A percentile compares a stretch with the other conserved stretches of the same genome.
phyloP scores from a whole-genome alignment of 2,113 vertebrate species.

The Proteles cristata region DNA sequence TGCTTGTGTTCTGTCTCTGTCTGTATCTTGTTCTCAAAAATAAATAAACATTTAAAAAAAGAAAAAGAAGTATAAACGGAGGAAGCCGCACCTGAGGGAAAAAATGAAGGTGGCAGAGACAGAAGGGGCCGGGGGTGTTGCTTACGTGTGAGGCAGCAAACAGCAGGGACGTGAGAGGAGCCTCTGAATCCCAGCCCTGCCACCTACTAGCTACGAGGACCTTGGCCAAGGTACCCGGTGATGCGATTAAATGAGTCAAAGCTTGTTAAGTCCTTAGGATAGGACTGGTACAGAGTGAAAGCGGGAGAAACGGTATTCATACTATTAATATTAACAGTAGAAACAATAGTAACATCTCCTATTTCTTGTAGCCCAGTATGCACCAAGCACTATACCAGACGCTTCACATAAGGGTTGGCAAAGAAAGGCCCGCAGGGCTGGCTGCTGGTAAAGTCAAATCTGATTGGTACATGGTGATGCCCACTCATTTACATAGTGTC shows the following conservation, averaged over 20 bases:
- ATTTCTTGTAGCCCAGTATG: background rate
- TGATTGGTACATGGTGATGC: background rate
- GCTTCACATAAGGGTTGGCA: background rate
- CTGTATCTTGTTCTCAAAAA: too few species aligned
- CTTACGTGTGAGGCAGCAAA: background rate
- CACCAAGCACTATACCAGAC: background rate
- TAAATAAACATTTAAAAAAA: too few species aligned
- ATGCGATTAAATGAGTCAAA: background rate
- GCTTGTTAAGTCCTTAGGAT: background rate
- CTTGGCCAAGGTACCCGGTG: background rate
- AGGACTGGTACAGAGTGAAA: background rate
- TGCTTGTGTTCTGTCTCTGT: too few species aligned
- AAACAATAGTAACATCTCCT: background rate
- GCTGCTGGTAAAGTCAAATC: too few species aligned
- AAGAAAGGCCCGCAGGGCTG: too few species aligned
- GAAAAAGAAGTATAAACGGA: too few species aligned
- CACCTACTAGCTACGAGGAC: background rate
- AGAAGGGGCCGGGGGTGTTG: accelerated
- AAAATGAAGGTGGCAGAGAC: background rate
- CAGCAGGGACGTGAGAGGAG: background rate
- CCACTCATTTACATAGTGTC: background rate
- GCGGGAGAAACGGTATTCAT: too few species aligned
- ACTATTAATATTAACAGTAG: background rate
- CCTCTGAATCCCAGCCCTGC: background rate
- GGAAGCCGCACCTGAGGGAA: background rate